Percentiles rank a stretch among this genome's conserved stretches.
These are phyloP conservation scores for Trematomus loennbergii DNA, from an alignment of 2,113 vertebrate genomes.

Conservation along the genomic window DNA sequence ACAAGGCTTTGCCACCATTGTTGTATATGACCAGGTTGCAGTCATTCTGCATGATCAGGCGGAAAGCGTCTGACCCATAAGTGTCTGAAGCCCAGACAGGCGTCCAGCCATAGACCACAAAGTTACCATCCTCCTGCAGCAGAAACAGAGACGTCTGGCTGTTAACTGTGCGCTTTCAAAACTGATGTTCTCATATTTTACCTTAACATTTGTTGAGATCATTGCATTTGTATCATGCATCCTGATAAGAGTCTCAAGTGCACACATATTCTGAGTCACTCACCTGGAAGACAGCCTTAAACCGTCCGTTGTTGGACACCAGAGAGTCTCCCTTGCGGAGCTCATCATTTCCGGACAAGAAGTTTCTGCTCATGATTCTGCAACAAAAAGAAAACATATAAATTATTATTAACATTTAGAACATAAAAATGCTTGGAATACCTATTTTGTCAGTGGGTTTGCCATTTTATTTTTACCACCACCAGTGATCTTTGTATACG, in stretches of 20 bases:
- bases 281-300: constrained; percentile 64
- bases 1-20: not conserved
- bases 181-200: too few relatives aligned
- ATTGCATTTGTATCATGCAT: not conserved
- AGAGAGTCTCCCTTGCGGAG: constrained; percentile 60
- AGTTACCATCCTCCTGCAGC: constrained; percentile 62
- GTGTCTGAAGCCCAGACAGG: constrained; percentile 47
- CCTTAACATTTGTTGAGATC: too few relatives aligned
- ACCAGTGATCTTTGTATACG: too few relatives aligned
- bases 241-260: not conserved
- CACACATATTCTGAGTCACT: not conserved
- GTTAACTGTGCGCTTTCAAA: too few relatives aligned
- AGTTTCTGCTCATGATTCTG: constrained; percentile 71
- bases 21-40: constrained; percentile 69
- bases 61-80: fast-evolving
- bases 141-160: not conserved
- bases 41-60: constrained; percentile 31
- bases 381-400: constrained; percentile 6
- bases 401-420: too few relatives aligned
- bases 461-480: too few relatives aligned
- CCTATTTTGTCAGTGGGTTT: too few relatives aligned
- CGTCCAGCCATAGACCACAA: constrained; percentile 60
- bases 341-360: constrained; percentile 50
- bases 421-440: too few relatives aligned
- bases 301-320: constrained; percentile 59